A percentile compares a stretch with the other conserved stretches of the same genome.
Conservation (phyloP, 2,797 vertebrate species). For the Tolypeutes matacus region DNA sequence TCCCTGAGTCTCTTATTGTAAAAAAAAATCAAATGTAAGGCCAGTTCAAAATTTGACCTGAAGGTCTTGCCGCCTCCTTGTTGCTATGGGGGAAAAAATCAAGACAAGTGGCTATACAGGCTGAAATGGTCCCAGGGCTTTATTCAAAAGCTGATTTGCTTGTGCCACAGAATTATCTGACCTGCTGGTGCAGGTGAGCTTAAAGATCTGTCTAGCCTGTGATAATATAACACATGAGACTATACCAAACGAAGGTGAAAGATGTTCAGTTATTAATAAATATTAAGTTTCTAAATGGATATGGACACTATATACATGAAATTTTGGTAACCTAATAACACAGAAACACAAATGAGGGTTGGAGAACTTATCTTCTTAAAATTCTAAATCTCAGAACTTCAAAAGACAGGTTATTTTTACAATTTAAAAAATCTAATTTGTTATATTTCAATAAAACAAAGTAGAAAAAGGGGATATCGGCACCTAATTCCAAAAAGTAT, state of each 20-base stretch:
- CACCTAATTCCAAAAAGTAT: not conserved
- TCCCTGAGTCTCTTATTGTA: constrained; percentile 88
- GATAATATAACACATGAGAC: not conserved
- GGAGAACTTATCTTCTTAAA: constrained; percentile 13
- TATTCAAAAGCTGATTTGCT: constrained; percentile 1
- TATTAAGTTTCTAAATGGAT: constrained; percentile 64
- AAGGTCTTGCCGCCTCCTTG: constrained; percentile 4
- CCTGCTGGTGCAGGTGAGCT: not conserved
- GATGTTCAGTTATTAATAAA: constrained; percentile 73
- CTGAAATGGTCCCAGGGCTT: constrained; percentile 59
- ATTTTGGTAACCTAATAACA: constrained; percentile 39
- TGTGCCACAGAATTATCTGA: not conserved
- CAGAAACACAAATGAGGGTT: constrained; percentile 42
- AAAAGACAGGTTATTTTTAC: not conserved
- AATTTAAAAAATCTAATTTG: not conserved
- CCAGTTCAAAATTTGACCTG: constrained; percentile 63
- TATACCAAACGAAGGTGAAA: constrained; percentile 29
- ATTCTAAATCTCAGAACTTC: constrained; percentile 26
- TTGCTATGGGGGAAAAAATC: constrained; percentile 27
- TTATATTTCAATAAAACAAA: constrained; percentile 61
- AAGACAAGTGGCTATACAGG: not conserved
- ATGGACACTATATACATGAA: constrained; percentile 68
- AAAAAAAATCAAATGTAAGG: constrained; percentile 69
- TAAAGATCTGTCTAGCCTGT: constrained; percentile 2
- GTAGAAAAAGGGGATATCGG: constrained; percentile 33